Base-by-base conservation (phyloP, 2,888 invertebrate genomes). In the Trypoxylon attenuatum region DNA sequence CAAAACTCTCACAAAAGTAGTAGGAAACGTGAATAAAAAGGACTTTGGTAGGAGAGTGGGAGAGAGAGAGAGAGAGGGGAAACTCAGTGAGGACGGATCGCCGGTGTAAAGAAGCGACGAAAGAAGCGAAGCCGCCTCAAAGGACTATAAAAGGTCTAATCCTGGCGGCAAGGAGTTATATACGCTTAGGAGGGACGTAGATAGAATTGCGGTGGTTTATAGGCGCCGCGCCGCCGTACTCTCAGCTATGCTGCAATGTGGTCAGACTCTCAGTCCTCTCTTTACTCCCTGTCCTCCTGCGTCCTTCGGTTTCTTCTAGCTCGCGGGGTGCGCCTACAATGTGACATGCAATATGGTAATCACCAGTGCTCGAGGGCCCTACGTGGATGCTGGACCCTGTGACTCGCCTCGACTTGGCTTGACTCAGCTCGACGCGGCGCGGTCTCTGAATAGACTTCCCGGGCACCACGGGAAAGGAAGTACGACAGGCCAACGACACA, bases 261-360 rank as follows among this genome's bases (percentile, higher is more conserved):
- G 80, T 82, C 78, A 77, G 67, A 69, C 77, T 80, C 72, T 60
- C 69, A 62, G 51, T 65, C 72, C 73, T 13, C 33, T 13, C 33
- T 13, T 10, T 8, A 29, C 29, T 74, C 67, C 52, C 67, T 51
- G 59, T 71, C 53, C 58, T 50, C 57, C 63, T 63, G 45, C 58
- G 52, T 66, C 46, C 43, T 66, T 53, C 66, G 58, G 38, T 39
- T 58, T 72, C 61, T 39, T 69, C 33, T 33, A n/a, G n/a, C 13
- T 76, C 74, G 70, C 69, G 71, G 78, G 79, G 74, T 77, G 78
- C 77, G 78, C 78, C 78, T 76, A 78, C 81, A 80, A 79, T 81
- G 80, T 82, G 81, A 80, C 81, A 82, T 80, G 82, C 82, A 81
- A 82, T 82, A 82, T 82, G 82, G 82, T 82, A 82, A 82, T 82